Conservation (phyloP, 2,113 vertebrate genomes). For the Suncus etruscus region DNA sequence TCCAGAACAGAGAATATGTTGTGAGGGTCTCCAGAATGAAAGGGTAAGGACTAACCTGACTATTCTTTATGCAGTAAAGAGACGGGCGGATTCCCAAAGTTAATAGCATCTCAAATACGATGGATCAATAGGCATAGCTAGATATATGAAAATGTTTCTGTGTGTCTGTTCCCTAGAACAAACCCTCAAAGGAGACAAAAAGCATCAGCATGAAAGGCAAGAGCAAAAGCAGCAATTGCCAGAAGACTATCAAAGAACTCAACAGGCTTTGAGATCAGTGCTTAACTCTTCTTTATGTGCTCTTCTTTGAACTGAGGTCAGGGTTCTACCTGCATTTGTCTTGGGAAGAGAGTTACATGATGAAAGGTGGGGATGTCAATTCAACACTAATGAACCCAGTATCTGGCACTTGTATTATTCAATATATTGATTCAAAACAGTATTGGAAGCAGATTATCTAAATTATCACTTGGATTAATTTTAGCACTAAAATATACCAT, state of each 20-base stretch:
- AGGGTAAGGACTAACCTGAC: not conserved
- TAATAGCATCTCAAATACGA: slow-evolving; percentile 16
- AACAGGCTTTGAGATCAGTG: slow-evolving; percentile 38
- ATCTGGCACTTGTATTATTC: slow-evolving; percentile 38
- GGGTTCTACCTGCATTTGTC: not conserved
- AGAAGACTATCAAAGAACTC: slow-evolving; percentile 54
- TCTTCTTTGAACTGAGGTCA: slow-evolving; percentile 49
- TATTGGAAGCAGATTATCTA: slow-evolving; percentile 24
- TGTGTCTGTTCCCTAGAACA: slow-evolving; percentile 10
- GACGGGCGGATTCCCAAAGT: slow-evolving; percentile 31
- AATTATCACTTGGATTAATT: slow-evolving; percentile 51
- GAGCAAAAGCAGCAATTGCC: slow-evolving; percentile 55
- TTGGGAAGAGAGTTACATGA: slow-evolving; percentile 1
- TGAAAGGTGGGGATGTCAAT: slow-evolving; percentile 48
- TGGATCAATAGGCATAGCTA: slow-evolving; percentile 9
- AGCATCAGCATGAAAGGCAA: slow-evolving; percentile 52
- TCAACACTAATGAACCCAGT: not conserved
- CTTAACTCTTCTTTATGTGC: slow-evolving; percentile 14
- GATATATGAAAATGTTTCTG: not conserved
- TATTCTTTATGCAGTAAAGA: slow-evolving; percentile 42
- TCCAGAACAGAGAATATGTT: slow-evolving; percentile 9
- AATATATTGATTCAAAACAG: slow-evolving; percentile 46
- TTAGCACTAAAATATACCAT: not conserved
- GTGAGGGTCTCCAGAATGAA: not conserved
- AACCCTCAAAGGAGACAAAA: slow-evolving; percentile 50